Percentiles rank a stretch among this genome's conserved stretches.
Conservation (phyloP, 2,113 vertebrate genomes). For the Leucoraja erinaceus region DNA sequence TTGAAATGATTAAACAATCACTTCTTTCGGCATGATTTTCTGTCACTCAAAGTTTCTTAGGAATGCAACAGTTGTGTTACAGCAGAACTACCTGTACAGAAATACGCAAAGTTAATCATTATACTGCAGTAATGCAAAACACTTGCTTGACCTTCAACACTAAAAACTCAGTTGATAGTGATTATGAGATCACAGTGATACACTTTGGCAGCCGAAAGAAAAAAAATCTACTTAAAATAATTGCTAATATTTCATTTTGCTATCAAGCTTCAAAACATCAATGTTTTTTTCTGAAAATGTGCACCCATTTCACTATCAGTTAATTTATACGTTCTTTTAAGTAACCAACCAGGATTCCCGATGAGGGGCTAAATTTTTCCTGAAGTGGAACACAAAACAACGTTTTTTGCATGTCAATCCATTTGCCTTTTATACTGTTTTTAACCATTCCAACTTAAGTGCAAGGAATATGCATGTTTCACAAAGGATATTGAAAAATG, state of each 20-base stretch:
- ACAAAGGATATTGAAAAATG: neutral
- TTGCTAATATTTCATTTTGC: neutral
- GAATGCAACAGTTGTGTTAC: too few relatives aligned
- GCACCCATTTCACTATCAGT: neutral
- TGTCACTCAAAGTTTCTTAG: too few relatives aligned
- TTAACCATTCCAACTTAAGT: neutral
- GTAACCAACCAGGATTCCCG: neutral
- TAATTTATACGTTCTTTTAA: constrained; percentile 1
- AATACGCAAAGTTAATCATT: neutral
- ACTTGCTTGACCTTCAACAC: neutral
- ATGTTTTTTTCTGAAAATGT: neutral
- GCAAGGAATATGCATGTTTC: neutral
- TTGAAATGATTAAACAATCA: too few relatives aligned
- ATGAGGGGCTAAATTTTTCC: neutral
- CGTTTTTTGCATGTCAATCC: too few relatives aligned
- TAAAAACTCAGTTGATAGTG: neutral
- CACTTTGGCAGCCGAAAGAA: neutral
- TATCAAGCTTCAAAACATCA: neutral
- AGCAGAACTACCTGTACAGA: neutral
- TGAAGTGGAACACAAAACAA: neutral
- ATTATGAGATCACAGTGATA: neutral
- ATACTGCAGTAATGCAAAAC: neutral
- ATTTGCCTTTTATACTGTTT: neutral
- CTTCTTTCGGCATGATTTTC: too few relatives aligned
- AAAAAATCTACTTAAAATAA: neutral